Evolutionary conservation across 2,113 vertebrate species (phyloP), one percentile per base, ranked within the genome.

Genomic region (Neolamprologus cancellatus): DNA sequence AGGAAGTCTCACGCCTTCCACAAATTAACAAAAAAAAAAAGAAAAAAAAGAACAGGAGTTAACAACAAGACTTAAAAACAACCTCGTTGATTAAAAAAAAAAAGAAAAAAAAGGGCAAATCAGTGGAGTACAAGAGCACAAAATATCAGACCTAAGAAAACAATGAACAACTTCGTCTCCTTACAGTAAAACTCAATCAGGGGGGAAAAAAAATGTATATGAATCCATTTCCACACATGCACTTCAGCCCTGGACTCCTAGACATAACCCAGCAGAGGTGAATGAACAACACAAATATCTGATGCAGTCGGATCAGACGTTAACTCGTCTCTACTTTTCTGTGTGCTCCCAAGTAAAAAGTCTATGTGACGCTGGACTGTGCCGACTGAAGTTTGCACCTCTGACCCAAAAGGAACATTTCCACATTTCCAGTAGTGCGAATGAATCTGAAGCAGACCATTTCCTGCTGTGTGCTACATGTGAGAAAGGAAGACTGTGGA

Each of bases 101-200:
- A 36, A 30, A 5, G 2, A 30, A 30, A 30, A 32, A 32, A 32
- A 50, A 30, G 44, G 34, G 87, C 25, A 83, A 57, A 78, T 11
- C 6, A 85, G 87, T 8, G 69, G 44, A 48, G 15, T 17, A 48
- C 44, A 82, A 78, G 53, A 80, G 12, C 18, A 76, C 46, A 80
- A 91, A 66, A 81, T 85, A 86, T 52, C 79, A 78, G 71, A 50
- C 14, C 9, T 28, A 25, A 83, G 78, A 89, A 55, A 84, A 53
- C 2, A 10, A 89, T 87, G 36, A 66, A 64, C 9, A 59, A 83
- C 41, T 83, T 32, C 1, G 76, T 48, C 41, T 74, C 74, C 78
- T 87, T 88, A 74, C 44, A 90, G 71, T 87, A 88, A 88, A 93
- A 91, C 34, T 69, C 54, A 79, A 88, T 28, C 3, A 7, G 1